phyloP scores from a whole-genome alignment of 2,113 vertebrate species.

The Chloropsis cyanopogon region DNA sequence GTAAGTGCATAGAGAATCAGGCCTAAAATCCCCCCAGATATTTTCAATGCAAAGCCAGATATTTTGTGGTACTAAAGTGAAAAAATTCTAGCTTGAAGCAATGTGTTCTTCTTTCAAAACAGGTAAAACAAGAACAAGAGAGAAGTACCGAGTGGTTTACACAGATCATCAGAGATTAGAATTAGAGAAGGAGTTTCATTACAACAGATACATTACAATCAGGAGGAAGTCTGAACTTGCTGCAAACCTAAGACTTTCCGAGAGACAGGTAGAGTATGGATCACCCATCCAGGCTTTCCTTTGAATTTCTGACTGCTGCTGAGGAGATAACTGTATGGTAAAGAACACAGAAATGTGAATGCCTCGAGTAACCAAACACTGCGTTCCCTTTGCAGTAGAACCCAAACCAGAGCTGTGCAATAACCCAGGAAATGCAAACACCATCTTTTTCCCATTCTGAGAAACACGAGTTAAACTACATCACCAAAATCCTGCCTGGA shows the following conservation, averaged over 20 bases:
- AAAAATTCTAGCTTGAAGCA: slow-evolving; percentile 49
- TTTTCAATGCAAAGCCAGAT: slow-evolving; percentile 10
- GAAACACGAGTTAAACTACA: not conserved
- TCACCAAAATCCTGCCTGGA: not conserved
- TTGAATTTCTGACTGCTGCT: not conserved
- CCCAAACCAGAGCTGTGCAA: not conserved
- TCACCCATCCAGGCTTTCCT: not conserved
- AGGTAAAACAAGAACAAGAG: slow-evolving; percentile 98
- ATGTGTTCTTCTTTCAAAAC: slow-evolving; percentile 60
- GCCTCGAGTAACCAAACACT: not conserved
- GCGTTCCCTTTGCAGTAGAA: not conserved
- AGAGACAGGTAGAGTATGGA: slow-evolving; percentile 88
- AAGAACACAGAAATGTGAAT: not conserved
- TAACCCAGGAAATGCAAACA: not conserved
- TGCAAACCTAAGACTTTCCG: slow-evolving; percentile 91
- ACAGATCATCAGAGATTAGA: slow-evolving; percentile 96
- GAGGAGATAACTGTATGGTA: not conserved
- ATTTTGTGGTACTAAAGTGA: slow-evolving; percentile 9
- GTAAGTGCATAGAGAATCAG: slow-evolving; percentile 12
- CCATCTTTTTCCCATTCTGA: not conserved
- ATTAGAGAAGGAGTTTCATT: slow-evolving; percentile 98
- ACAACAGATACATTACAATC: slow-evolving; percentile 96
- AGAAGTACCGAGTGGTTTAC: slow-evolving; percentile 97
- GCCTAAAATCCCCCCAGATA: not conserved
- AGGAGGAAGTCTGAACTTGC: slow-evolving; percentile 94